Evolutionary conservation across 2,888 invertebrate species (phyloP).

Genomic region (Volucella zonaria): DNA sequence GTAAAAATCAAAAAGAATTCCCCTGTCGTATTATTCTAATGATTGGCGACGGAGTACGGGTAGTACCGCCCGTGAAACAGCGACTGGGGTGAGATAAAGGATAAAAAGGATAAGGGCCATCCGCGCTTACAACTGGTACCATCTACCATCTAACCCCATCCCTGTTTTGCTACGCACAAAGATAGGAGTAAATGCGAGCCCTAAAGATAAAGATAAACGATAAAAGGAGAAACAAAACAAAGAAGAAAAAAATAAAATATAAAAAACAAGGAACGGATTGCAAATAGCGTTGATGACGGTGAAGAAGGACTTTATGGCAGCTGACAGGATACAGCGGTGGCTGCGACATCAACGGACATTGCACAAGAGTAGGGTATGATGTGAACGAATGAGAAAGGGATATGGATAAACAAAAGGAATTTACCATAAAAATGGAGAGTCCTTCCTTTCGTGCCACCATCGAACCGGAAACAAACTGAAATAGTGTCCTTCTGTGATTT

Average conservation of each 20-base stretch:
- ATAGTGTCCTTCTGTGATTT: conserved; percentile 65
- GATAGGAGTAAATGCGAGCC: conserved; percentile 46
- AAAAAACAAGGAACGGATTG: conserved; percentile 60
- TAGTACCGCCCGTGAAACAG: conserved; percentile 9
- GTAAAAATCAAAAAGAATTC: conserved; percentile 71
- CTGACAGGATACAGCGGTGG: conserved; percentile 45
- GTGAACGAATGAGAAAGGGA: too few relatives aligned
- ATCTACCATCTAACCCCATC: background rate
- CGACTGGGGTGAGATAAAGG: conserved; percentile 13
- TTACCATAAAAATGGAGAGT: conserved; percentile 57
- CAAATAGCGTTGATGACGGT: conserved; percentile 64
- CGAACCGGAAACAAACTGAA: conserved; percentile 47
- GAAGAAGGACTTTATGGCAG: conserved; percentile 63
- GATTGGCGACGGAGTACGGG: conserved; percentile 15
- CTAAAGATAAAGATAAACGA: conserved; percentile 68
- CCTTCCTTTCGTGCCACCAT: conserved; percentile 10
- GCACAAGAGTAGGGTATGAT: conserved; percentile 55
- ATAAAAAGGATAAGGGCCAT: conserved; percentile 25
- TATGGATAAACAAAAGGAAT: conserved; percentile 65
- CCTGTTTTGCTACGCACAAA: background rate
- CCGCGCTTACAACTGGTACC: conserved; percentile 5
- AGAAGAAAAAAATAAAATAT: too few relatives aligned
- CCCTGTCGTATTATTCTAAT: conserved; percentile 70
- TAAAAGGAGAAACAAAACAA: conserved; percentile 2
- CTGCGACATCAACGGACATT: conserved; percentile 27